phyloP scores from a whole-genome alignment of 2,888 invertebrate genomes.

The Suillia variegata region DNA sequence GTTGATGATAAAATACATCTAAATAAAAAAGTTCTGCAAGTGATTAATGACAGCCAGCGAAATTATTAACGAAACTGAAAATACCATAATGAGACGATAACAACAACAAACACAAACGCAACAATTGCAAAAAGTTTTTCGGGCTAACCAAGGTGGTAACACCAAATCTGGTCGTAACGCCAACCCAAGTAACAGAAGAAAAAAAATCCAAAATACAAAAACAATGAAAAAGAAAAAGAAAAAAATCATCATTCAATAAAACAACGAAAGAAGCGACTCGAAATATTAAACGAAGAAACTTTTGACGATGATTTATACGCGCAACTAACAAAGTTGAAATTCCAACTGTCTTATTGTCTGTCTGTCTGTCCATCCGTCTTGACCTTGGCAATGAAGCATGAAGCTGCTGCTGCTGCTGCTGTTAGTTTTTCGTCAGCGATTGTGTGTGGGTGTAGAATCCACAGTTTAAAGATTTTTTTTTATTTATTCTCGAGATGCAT shows the following conservation, averaged over 20 bases:
- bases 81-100: too few relatives aligned
- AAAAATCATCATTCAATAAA: background rate
- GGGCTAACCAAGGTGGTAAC: too few relatives aligned
- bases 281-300: too few relatives aligned
- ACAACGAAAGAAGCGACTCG: background rate
- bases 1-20: too few relatives aligned
- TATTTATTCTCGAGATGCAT: too few relatives aligned
- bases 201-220: background rate
- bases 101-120: too few relatives aligned
- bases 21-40: too few relatives aligned
- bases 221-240: background rate
- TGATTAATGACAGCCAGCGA: background rate
- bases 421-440: too few relatives aligned
- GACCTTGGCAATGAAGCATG: slow-evolving; percentile 3
- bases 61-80: too few relatives aligned
- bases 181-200: background rate
- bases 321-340: background rate
- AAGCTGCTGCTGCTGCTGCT: too few relatives aligned
- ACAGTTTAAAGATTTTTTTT: too few relatives aligned
- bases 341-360: background rate
- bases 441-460: background rate
- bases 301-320: background rate
- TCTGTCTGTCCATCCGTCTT: background rate
- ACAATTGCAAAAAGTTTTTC: too few relatives aligned
- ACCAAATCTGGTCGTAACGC: background rate